Evolutionary conservation across 2,113 vertebrate species (phyloP).

Genomic region (Chamaetylas fuelleborni): DNA sequence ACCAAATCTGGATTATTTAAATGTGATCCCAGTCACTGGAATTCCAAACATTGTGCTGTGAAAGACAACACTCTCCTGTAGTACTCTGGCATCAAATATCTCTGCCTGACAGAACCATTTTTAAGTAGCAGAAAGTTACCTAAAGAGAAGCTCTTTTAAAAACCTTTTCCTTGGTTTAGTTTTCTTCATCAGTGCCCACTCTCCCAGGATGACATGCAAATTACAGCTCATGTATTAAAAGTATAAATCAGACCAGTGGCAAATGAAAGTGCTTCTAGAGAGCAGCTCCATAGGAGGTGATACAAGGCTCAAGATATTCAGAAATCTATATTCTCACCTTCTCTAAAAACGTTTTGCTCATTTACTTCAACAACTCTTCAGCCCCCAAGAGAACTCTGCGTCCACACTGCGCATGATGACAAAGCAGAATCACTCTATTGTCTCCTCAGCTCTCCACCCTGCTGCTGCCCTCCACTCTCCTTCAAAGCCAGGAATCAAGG

Average conservation of each 20-base stretch:
- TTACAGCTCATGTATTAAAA: slow-evolving; percentile 41
- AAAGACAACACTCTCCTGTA: not conserved
- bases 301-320: not conserved
- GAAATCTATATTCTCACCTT: not conserved
- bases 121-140: not conserved
- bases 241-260: slow-evolving; percentile 12
- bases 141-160: not conserved
- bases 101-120: not conserved
- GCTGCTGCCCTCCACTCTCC: not conserved
- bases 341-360: not conserved
- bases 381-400: not conserved
- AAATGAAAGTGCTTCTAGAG: not conserved
- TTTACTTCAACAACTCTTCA: slow-evolving; percentile 1
- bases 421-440: slow-evolving; percentile 36
- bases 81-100: not conserved
- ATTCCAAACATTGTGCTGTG: not conserved
- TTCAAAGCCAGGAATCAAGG: slow-evolving; percentile 7
- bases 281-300: not conserved
- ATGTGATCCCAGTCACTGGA: not conserved
- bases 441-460: not conserved
- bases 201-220: slow-evolving; percentile 36
- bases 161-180: not conserved
- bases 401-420: not conserved
- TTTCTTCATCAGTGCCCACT: not conserved
- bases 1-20: not conserved